Percentiles rank a stretch among this genome's conserved stretches.
These are phyloP conservation scores for Malthinus flaveolus DNA, from an alignment of 2,888 invertebrate genomes.

Conservation along the genomic window DNA sequence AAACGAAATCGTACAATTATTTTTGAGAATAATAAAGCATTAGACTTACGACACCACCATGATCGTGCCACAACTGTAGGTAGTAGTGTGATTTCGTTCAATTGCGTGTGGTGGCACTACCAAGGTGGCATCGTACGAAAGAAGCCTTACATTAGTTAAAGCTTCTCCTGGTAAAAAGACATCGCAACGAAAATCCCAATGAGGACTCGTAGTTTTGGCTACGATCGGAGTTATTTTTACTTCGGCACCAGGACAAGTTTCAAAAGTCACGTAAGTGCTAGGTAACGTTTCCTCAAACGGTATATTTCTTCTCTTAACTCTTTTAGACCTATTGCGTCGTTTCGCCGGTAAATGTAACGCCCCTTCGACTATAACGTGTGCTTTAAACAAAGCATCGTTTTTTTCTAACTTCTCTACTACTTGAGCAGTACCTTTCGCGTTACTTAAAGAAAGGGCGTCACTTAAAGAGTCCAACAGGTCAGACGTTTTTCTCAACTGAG, in stretches of 20 bases:
- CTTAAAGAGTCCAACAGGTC: constrained; percentile 52
- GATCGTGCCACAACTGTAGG: too few species aligned
- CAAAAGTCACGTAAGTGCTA: constrained; percentile 65
- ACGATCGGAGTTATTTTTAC: constrained; percentile 57
- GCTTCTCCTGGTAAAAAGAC: constrained; percentile 56
- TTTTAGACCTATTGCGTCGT: constrained; percentile 47
- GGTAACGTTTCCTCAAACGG: constrained; percentile 56
- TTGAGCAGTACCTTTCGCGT: background rate
- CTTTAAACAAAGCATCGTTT: constrained; percentile 50
- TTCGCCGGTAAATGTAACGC: constrained; percentile 61
- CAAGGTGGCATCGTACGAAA: too few species aligned
- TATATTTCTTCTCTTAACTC: constrained; percentile 42
- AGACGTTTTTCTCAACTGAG: constrained; percentile 41
- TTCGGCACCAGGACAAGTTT: constrained; percentile 49
- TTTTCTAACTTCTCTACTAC: background rate
- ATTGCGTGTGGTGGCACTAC: too few species aligned
- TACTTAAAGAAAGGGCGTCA: constrained; percentile 44
- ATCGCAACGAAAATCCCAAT: constrained; percentile 61
- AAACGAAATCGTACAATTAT: constrained; percentile 23
- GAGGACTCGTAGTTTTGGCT: constrained; percentile 58
- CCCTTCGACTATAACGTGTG: constrained; percentile 59
- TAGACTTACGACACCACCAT: too few species aligned
- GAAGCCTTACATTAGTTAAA: constrained; percentile 58
- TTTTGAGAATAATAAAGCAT: constrained; percentile 23
- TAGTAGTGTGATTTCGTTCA: too few species aligned